Percentiles rank a stretch among this genome's conserved stretches.
These are phyloP conservation scores for Philaenus spumarius DNA, from an alignment of 1,140 invertebrate species.

Conservation along the genomic window DNA sequence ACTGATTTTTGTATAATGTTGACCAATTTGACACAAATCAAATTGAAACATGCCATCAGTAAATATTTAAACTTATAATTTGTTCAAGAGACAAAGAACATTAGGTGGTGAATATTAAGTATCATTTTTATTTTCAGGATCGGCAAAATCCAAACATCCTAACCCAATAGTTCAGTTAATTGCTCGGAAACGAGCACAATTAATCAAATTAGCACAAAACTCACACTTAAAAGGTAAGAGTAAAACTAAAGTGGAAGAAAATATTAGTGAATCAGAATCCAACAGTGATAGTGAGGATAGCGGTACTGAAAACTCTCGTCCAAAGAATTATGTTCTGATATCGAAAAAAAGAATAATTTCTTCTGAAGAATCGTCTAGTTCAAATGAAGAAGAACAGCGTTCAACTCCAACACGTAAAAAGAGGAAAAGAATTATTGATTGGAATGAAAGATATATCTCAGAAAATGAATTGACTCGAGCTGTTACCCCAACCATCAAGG, in stretches of 20 bases:
- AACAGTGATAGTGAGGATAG: background rate
- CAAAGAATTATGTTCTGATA: background rate
- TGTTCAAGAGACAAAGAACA: no score
- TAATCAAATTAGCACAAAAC: conserved; percentile 1
- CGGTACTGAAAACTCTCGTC: background rate
- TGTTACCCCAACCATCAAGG: background rate
- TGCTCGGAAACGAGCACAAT: conserved; percentile 12
- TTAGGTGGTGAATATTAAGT: no score
- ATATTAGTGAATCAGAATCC: background rate
- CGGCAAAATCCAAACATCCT: background rate
- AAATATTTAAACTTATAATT: background rate
- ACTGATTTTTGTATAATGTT: no score
- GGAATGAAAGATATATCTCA: no score
- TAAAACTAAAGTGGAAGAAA: background rate
- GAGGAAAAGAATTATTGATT: no score
- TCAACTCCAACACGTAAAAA: background rate
- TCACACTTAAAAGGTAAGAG: background rate
- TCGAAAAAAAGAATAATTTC: background rate
- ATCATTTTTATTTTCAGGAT: background rate
- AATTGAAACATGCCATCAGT: background rate
- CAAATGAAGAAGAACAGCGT: background rate
- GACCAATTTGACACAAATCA: no score
- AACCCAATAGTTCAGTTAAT: conserved; percentile 15
- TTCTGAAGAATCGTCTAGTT: background rate
- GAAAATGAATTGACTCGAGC: no score